Evolutionary conservation across 2,113 vertebrate species (phyloP), one percentile per base, ranked within the genome.

Genomic region (Athene cunicularia): DNA sequence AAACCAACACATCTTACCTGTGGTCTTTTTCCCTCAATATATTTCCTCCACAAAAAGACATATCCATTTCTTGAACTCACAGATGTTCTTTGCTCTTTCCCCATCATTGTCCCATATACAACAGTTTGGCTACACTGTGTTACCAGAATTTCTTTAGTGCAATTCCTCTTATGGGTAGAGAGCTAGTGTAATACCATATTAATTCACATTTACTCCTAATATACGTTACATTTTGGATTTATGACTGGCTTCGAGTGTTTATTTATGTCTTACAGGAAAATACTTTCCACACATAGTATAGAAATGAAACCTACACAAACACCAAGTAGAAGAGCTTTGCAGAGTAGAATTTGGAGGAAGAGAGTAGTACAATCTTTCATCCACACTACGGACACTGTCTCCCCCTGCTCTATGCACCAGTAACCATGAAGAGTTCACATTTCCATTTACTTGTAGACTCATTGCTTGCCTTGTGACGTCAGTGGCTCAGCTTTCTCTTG

Each of bases 341-440:
- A 62, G 70, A 73, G 24, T 8, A 20, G 4, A 28, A 26, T 41
- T 45, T 53, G 59, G 27, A 85, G 27, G 21, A 47, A 72, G 5
- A 13, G 20, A 68, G 14, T 41, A 22, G 9, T n/a, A 35, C 11
- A 72, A 11, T 43, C 23, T 62, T 60, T 60, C 17, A 59, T 67
- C 11, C 12, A 22, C 23, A 5, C 19, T 32, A 11, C 0, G 0
- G 35, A 55, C 17, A 47, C 12, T 33, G 5, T 16, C 7, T 70
- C 8, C 8, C 35, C 21, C 15, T 82, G 12, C n/a, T 83, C n/a
- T n/a, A 2, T 14, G 6, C 12, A 33, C 11, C 30, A 82, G 17
- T 64, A 82, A 43, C 47, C 4, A 11, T 5, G 19, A 10, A 63
- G 41, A 43, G 11, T 87, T 60, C 72, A 12, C 22, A 55, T 63